A percentile compares a stretch with the other conserved stretches of the same genome.
These are phyloP conservation scores for Cherax quadricarinatus DNA, from an alignment of 1,140 invertebrate genomes.

Conservation along the genomic window DNA sequence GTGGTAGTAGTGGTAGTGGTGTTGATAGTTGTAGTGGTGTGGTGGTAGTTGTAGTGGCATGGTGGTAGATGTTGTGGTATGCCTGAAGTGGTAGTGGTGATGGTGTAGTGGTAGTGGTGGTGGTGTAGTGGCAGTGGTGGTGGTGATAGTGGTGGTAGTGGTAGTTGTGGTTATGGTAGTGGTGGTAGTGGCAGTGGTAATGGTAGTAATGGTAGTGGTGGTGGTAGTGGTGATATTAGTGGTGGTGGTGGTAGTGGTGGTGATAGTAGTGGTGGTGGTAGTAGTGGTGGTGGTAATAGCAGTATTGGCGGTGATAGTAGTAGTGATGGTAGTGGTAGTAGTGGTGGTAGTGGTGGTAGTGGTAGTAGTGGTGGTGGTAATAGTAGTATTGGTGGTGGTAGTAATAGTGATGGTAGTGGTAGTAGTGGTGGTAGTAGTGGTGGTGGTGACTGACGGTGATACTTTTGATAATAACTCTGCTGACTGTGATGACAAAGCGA, in stretches of 20 bases:
- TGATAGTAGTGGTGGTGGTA: not conserved
- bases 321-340: not conserved
- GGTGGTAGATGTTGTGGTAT: too few species aligned
- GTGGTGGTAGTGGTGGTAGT: not conserved
- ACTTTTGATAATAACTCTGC: too few species aligned
- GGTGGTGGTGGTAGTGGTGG: not conserved
- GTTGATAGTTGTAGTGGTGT: too few species aligned
- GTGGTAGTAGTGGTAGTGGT: not conserved
- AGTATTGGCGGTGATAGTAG: too few species aligned
- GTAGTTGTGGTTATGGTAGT: not conserved
- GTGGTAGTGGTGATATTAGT: not conserved
- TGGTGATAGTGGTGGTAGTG: not conserved
- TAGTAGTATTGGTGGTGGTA: not conserved
- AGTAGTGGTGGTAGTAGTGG: not conserved
- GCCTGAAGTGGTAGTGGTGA: too few species aligned
- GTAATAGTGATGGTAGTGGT: not conserved
- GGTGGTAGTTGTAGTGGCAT: too few species aligned
- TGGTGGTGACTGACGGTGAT: not conserved
- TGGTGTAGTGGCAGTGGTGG: not conserved
- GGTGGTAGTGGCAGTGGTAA: not conserved
- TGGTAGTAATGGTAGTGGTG: conserved; percentile 12
- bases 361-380: too few species aligned
- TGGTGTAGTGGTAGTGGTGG: too few species aligned
- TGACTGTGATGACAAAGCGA: too few species aligned
- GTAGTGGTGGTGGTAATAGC: not conserved